Conservation (phyloP, 2,888 invertebrate species). For the Cyrtodaria siliqua region DNA sequence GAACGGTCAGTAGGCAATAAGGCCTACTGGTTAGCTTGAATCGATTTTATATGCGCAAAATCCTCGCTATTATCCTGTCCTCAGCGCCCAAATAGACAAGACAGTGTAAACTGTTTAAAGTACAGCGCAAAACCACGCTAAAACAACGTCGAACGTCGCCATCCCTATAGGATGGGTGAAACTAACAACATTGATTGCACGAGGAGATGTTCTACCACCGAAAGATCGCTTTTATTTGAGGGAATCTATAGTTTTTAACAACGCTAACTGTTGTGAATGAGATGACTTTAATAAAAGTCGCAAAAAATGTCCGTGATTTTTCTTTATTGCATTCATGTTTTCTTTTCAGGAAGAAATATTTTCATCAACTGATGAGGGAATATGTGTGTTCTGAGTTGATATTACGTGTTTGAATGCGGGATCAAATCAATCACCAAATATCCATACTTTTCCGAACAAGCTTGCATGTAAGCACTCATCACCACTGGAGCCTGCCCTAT, state of each 20-base stretch:
- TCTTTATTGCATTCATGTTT: conserved; percentile 14
- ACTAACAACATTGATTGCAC: conserved; percentile 27
- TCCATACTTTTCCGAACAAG: conserved; percentile 44
- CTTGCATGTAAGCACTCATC: conserved; percentile 49
- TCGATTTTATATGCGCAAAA: too few relatives aligned
- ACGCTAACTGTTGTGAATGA: conserved; percentile 12
- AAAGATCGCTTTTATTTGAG: conserved; percentile 33
- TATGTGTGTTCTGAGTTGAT: conserved; percentile 55
- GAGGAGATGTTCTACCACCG: too few relatives aligned
- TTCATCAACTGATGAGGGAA: conserved; percentile 54
- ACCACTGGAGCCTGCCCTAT: conserved; percentile 44
- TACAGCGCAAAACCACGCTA: too few relatives aligned
- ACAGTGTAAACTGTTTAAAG: too few relatives aligned
- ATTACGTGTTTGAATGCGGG: conserved; percentile 50
- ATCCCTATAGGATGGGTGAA: too few relatives aligned
- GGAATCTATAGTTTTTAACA: conserved; percentile 26
- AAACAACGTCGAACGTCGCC: too few relatives aligned
- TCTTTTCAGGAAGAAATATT: conserved; percentile 26
- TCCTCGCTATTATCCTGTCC: too few relatives aligned
- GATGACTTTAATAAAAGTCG: conserved; percentile 24
- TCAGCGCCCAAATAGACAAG: too few relatives aligned
- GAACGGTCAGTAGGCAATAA: too few relatives aligned
- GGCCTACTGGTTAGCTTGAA: too few relatives aligned
- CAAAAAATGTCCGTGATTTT: conserved; percentile 34
- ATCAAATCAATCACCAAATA: conserved; percentile 55